A percentile compares a stretch with the other conserved stretches of the same genome.
Conservation (phyloP, 2,797 vertebrate species). For the Tenualosa ilisha region DNA sequence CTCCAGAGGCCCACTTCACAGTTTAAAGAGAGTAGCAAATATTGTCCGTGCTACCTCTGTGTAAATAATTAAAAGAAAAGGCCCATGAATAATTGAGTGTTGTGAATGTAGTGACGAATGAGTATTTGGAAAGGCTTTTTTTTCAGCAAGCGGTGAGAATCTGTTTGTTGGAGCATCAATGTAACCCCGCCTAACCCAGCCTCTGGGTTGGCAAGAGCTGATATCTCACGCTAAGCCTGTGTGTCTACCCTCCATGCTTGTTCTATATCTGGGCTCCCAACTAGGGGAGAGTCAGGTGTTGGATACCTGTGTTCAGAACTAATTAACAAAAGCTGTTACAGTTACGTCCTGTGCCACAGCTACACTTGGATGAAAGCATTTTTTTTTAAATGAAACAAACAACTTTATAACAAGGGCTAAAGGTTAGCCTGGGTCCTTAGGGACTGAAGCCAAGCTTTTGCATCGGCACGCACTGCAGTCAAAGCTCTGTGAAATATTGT, state of each 20-base stretch:
- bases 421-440: neutral
- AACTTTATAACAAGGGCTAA: neutral
- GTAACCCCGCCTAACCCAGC: neutral
- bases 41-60: neutral
- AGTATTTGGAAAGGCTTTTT: conserved; percentile 2
- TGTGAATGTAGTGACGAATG: neutral
- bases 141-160: neutral
- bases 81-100: neutral
- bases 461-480: neutral
- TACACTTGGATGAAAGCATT: neutral
- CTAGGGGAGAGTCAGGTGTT: neutral
- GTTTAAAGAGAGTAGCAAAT: conserved; percentile 3
- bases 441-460: neutral
- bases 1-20: neutral
- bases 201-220: neutral
- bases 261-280: neutral
- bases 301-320: neutral
- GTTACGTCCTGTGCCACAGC: neutral
- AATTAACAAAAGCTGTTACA: neutral
- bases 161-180: neutral
- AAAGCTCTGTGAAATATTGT: neutral
- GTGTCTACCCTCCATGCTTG: neutral
- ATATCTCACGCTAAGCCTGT: neutral
- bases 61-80: neutral
- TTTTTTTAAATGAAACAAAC: neutral